Conservation (phyloP, 2,888 invertebrate species). For the Vanessa cardui region DNA sequence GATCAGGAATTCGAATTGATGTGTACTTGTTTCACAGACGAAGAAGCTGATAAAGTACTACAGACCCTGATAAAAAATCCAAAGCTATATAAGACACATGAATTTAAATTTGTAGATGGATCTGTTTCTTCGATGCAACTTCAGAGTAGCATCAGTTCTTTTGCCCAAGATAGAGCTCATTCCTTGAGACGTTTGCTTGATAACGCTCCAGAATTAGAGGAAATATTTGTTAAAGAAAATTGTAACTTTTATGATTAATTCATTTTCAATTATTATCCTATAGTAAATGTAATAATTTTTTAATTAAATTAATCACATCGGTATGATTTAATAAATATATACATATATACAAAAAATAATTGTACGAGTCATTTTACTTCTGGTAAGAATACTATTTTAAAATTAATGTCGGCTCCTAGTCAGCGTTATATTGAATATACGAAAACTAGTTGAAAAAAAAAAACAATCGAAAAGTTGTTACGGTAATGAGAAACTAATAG, state of each 20-base stretch:
- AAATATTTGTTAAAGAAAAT: conserved; percentile 60
- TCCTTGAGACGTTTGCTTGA: conserved; percentile 56
- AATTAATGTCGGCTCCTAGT: no score
- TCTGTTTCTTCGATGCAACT: conserved; percentile 48
- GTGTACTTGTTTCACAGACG: conserved; percentile 65
- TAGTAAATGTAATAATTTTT: background rate
- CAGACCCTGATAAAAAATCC: conserved; percentile 40
- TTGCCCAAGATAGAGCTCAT: conserved; percentile 55
- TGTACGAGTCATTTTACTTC: no score
- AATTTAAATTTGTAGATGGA: conserved; percentile 47
- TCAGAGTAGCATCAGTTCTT: conserved; percentile 44
- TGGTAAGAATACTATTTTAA: no score
- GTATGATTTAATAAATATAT: background rate
- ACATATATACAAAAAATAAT: no score
- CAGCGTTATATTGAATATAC: no score
- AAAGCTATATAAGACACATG: conserved; percentile 35
- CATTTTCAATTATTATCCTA: background rate
- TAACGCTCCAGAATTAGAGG: conserved; percentile 54
- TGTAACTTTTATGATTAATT: conserved; percentile 42
- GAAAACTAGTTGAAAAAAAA: no score
- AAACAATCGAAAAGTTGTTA: no score
- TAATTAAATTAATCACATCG: background rate
- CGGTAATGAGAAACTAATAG: no score
- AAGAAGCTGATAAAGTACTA: conserved; percentile 51
- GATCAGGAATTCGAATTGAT: conserved; percentile 59